These are phyloP conservation scores for Falco biarmicus DNA, from an alignment of 2,797 vertebrate genomes.

Conservation along the genomic window DNA sequence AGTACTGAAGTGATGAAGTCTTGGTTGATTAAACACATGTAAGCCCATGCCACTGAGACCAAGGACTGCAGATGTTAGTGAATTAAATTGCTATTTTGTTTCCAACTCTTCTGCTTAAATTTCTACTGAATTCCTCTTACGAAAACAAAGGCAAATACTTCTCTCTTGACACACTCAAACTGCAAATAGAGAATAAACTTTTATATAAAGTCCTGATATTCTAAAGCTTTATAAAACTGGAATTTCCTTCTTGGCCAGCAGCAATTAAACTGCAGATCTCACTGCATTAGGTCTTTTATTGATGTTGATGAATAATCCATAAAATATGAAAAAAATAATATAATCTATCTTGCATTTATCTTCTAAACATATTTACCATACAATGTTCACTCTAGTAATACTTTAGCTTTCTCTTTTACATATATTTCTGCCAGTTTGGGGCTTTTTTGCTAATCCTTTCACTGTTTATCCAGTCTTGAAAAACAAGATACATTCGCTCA, in stretches of 20 bases:
- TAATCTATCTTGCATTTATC: background rate
- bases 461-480: background rate
- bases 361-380: background rate
- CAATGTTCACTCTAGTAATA: background rate
- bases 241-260: background rate
- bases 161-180: background rate
- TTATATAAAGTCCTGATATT: background rate
- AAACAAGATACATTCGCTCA: accelerated
- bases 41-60: background rate
- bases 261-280: background rate
- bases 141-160: background rate
- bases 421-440: background rate
- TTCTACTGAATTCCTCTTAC: background rate
- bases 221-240: background rate
- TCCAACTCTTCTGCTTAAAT: background rate
- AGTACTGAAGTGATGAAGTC: background rate
- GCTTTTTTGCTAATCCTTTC: background rate
- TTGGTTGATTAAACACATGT: background rate
- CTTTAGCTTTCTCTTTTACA: background rate
- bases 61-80: background rate
- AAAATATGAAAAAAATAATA: background rate
- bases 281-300: background rate
- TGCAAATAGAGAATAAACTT: background rate
- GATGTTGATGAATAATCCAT: too few species aligned
- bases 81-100: background rate